Percentiles rank a stretch among this genome's conserved stretches.
Conservation (phyloP, 2,888 invertebrate species). For the Ceramica pisi region DNA sequence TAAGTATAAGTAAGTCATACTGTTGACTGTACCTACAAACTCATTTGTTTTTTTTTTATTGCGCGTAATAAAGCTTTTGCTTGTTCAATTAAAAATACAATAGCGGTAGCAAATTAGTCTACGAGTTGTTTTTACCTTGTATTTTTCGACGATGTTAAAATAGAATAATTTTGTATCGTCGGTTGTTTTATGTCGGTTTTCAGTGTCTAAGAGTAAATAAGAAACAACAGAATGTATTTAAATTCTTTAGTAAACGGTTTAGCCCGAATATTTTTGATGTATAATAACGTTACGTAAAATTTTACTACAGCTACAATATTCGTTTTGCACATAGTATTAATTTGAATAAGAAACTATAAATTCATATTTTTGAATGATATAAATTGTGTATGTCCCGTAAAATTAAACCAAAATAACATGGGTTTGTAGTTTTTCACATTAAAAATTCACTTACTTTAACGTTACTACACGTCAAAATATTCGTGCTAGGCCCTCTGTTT, state of each 20-base stretch:
- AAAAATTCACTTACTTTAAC: too few relatives aligned
- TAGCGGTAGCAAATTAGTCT: constrained; percentile 49
- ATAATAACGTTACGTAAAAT: too few relatives aligned
- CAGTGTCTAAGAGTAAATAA: neutral
- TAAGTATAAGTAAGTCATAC: neutral
- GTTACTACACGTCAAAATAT: too few relatives aligned
- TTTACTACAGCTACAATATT: too few relatives aligned
- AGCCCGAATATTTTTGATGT: too few relatives aligned
- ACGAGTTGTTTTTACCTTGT: constrained; percentile 41
- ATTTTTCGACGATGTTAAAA: constrained; percentile 33
- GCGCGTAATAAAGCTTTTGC: constrained; percentile 53
- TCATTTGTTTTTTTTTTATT: constrained; percentile 40
- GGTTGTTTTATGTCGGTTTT: constrained; percentile 9
- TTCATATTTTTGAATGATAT: too few relatives aligned
- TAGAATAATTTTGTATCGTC: constrained; percentile 18
- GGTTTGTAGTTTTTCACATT: too few relatives aligned
- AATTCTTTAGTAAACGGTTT: constrained; percentile 29
- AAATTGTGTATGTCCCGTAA: too few relatives aligned
- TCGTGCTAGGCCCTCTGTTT: too few relatives aligned
- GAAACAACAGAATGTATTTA: neutral
- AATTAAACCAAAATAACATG: too few relatives aligned
- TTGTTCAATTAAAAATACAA: constrained; percentile 66
- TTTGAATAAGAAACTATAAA: too few relatives aligned
- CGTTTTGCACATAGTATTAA: too few relatives aligned
- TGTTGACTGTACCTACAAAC: constrained; percentile 1